These are phyloP conservation scores for Tretioscincus oriximinensis DNA, from an alignment of 2,113 vertebrate species.

Conservation along the genomic window DNA sequence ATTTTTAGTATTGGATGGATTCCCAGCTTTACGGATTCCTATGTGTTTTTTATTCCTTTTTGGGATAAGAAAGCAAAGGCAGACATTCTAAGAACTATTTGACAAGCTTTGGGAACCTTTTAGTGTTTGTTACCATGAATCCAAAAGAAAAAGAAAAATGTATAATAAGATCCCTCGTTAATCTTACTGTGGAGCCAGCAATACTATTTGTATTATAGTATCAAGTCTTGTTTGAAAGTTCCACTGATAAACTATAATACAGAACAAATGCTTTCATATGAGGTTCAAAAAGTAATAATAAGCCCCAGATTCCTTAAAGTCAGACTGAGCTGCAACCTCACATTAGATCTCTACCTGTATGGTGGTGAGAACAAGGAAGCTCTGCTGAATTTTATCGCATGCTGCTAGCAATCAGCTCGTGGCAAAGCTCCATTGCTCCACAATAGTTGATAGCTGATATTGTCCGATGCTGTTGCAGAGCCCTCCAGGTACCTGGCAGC, in stretches of 20 bases:
- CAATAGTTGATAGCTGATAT: too few species aligned
- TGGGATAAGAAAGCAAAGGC: slow-evolving; percentile 67
- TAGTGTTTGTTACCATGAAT: slow-evolving; percentile 34
- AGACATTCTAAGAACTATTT: slow-evolving; percentile 28
- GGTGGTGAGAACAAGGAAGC: too few species aligned
- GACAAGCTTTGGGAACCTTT: slow-evolving; percentile 23
- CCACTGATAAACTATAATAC: slow-evolving; percentile 27
- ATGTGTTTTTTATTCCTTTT: slow-evolving; percentile 66
- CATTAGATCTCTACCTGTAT: too few species aligned
- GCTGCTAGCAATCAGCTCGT: too few species aligned
- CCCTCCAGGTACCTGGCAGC: too few species aligned
- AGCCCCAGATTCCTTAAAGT: background rate
- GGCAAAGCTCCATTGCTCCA: too few species aligned
- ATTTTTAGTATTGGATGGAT: slow-evolving; percentile 68
- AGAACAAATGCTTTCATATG: background rate
- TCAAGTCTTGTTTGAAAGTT: slow-evolving; percentile 14
- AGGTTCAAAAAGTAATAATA: background rate
- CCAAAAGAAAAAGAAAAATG: slow-evolving; percentile 34
- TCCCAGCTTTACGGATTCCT: slow-evolving; percentile 65
- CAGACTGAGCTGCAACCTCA: background rate
- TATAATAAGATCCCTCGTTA: slow-evolving; percentile 23
- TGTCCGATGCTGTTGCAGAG: too few species aligned
- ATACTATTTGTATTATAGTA: slow-evolving; percentile 31
- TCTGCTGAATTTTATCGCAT: too few species aligned
- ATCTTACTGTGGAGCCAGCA: slow-evolving; percentile 9